Percentiles rank a stretch among this genome's conserved stretches.
These are phyloP conservation scores for Grammomys surdaster DNA, from an alignment of 2,113 vertebrate genomes.

Conservation along the genomic window DNA sequence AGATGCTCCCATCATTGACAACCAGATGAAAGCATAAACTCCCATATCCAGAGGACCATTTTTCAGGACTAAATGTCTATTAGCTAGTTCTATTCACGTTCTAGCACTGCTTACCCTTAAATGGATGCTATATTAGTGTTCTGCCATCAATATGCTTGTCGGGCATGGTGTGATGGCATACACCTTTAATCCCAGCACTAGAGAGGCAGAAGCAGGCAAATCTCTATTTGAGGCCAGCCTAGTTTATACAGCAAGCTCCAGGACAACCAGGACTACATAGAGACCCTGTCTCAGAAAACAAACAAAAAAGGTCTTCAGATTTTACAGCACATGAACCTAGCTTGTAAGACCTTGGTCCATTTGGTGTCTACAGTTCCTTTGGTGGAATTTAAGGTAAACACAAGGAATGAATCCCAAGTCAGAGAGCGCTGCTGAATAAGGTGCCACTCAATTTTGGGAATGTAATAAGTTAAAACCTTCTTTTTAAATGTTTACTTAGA, in stretches of 20 bases:
- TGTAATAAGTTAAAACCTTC: conserved; percentile 12
- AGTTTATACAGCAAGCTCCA: background rate
- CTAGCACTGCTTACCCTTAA: background rate
- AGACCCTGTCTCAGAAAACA: background rate
- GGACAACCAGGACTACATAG: background rate
- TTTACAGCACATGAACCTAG: background rate
- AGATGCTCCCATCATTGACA: conserved; percentile 21
- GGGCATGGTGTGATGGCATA: too few relatives aligned
- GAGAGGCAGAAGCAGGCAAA: background rate
- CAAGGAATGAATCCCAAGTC: conserved; percentile 50
- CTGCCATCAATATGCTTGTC: background rate
- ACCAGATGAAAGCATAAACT: conserved; percentile 66
- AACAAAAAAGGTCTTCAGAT: conserved; percentile 23
- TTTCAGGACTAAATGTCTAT: conserved; percentile 51
- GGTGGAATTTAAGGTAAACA: conserved; percentile 56
- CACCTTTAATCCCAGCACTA: background rate
- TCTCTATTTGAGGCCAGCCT: background rate
- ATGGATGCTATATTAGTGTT: background rate
- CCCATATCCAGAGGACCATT: background rate
- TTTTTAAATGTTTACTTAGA: conserved; percentile 59
- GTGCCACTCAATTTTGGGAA: conserved; percentile 57
- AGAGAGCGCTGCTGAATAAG: conserved; percentile 61
- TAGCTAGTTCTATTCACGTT: conserved; percentile 45
- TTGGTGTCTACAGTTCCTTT: conserved; percentile 31
- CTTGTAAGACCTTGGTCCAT: conserved; percentile 53